A percentile compares a stretch with the other conserved stretches of the same genome.
These are phyloP conservation scores for Zaprionus davidi DNA, from an alignment of 1,140 invertebrate genomes.

Conservation along the genomic window DNA sequence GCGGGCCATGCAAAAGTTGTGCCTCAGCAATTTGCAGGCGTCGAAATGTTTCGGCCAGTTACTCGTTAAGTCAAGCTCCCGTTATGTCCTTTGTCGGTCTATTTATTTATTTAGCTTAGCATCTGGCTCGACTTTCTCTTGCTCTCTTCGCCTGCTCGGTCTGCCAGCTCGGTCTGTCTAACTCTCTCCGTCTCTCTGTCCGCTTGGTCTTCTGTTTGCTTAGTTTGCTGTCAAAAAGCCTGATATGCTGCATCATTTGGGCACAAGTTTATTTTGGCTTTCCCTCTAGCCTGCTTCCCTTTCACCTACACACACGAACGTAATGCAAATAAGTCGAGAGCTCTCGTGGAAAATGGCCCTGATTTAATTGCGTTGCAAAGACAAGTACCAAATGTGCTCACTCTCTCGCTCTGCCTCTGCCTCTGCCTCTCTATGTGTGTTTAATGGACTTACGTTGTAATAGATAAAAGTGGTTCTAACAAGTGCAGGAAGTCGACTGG, in stretches of 20 bases:
- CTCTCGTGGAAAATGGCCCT: conserved; percentile 8
- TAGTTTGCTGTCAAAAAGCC: conserved; percentile 23
- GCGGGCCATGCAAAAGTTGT: conserved; percentile 39
- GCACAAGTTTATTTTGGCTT: conserved; percentile 14
- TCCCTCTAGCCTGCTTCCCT: not conserved
- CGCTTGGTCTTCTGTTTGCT: conserved; percentile 1
- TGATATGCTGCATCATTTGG: conserved; percentile 22
- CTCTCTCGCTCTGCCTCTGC: too few relatives aligned
- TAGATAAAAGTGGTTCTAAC: not conserved
- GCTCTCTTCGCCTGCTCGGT: not conserved
- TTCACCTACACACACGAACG: not conserved
- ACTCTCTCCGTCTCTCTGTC: not conserved
- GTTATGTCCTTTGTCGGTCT: conserved; percentile 21
- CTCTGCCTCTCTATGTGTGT: not conserved
- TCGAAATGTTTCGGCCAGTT: conserved; percentile 29
- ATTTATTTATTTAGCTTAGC: conserved; percentile 45
- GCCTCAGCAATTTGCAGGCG: conserved; percentile 34
- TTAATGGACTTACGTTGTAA: conserved; percentile 3
- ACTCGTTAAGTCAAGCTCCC: conserved; percentile 17
- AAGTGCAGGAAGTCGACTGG: conserved; percentile 2
- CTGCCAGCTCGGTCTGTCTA: not conserved
- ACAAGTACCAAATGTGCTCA: not conserved
- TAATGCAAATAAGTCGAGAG: conserved; percentile 3
- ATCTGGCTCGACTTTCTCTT: not conserved
- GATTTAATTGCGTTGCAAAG: conserved; percentile 12